A percentile compares a stretch with the other conserved stretches of the same genome.
phyloP scores from a whole-genome alignment of 2,888 invertebrate genomes.

The Monoplex corrugatus region DNA sequence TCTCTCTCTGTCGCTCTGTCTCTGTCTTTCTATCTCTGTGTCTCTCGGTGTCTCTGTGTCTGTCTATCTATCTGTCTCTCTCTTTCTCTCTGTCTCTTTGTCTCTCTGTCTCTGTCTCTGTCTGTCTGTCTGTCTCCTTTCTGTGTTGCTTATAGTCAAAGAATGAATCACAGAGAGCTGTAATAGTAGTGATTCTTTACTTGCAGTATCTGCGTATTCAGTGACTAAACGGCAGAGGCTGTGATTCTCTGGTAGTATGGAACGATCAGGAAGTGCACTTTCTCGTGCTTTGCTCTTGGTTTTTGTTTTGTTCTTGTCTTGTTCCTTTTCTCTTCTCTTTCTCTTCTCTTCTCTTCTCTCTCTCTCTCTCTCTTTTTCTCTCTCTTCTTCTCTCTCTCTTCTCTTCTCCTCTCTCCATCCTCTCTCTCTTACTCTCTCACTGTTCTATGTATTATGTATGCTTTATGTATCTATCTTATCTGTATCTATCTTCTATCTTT shows the following conservation, averaged over 20 bases:
- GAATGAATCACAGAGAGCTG: no score
- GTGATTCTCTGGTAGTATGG: no score
- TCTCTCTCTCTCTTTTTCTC: neutral
- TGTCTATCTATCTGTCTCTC: neutral
- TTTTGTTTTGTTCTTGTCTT: no score
- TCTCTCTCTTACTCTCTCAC: neutral
- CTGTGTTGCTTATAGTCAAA: no score
- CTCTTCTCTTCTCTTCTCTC: neutral
- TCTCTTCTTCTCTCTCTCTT: neutral
- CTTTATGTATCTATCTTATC: neutral
- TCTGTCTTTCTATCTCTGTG: neutral
- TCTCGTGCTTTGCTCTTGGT: no score
- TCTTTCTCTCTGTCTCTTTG: neutral
- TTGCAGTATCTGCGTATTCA: no score
- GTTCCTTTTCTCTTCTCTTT: neutral
- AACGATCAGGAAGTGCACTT: no score
- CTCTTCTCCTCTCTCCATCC: neutral
- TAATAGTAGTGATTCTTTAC: no score
- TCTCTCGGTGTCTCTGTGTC: neutral
- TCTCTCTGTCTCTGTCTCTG: neutral
- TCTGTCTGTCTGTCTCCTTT: neutral
- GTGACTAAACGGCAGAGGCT: no score
- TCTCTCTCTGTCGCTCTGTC: neutral
- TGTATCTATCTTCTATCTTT: neutral
- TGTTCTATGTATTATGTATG: neutral